Percentiles rank a stretch among this genome's conserved stretches.
Evolutionary conservation across 35 echinoderm and acorn worm species (phyloP).

Genomic region (Strongylocentrotus purpuratus): DNA sequence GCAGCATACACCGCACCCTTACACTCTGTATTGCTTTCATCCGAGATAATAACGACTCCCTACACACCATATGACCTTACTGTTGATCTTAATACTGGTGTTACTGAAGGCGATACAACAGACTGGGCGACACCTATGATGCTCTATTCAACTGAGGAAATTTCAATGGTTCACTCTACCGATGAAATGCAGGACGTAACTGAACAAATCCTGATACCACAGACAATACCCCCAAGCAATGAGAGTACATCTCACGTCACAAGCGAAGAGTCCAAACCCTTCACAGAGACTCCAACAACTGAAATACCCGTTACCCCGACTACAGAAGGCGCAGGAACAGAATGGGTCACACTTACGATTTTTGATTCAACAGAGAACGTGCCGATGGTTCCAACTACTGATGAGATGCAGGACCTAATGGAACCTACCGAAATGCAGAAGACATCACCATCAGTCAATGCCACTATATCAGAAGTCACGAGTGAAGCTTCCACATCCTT

Average conservation of each 20-base stretch:
- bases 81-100: not conserved
- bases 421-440: too few relatives aligned
- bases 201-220: too few relatives aligned
- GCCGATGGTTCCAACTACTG: not conserved
- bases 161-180: not conserved
- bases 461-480: too few relatives aligned
- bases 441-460: too few relatives aligned
- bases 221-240: too few relatives aligned
- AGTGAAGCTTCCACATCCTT: too few relatives aligned
- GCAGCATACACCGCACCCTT: not conserved
- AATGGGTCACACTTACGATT: not conserved
- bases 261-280: too few relatives aligned
- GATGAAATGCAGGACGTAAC: too few relatives aligned
- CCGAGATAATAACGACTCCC: not conserved
- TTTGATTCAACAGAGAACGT: not conserved
- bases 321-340: not conserved
- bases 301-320: too few relatives aligned
- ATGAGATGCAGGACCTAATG: too few relatives aligned
- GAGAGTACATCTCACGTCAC: too few relatives aligned
- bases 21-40: not conserved
- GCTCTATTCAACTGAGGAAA: not conserved
- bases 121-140: not conserved
- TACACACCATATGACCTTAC: not conserved
- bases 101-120: not conserved
- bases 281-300: not conserved